Percentiles rank a stretch among this genome's conserved stretches.
Evolutionary conservation across 2,888 invertebrate genomes (phyloP).

Genomic region (Hermaeophaga mercurialis): DNA sequence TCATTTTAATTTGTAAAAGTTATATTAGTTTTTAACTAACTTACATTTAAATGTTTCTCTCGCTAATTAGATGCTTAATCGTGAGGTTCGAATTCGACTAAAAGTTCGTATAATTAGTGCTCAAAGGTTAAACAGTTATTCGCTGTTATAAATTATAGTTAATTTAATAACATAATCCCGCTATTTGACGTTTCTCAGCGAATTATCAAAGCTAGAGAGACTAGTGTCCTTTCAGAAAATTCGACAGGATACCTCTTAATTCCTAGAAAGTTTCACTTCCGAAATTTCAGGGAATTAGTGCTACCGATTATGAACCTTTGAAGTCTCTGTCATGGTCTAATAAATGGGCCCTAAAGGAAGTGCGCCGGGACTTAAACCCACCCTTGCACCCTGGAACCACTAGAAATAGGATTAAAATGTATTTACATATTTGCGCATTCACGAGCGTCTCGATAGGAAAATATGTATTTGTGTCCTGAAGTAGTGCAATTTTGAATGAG

Average conservation of each 20-base stretch:
- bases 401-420: conserved; percentile 13
- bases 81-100: too few species aligned
- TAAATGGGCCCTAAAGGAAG: conserved; percentile 9
- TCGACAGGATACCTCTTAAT: conserved; percentile 2
- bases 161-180: neutral
- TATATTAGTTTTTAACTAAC: too few species aligned
- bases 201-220: conserved; percentile 7
- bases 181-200: neutral
- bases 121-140: too few species aligned
- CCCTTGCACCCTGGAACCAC: conserved; percentile 1
- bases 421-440: conserved; percentile 7
- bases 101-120: too few species aligned
- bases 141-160: conserved; percentile 1
- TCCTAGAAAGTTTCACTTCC: conserved; percentile 4
- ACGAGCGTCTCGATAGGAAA: neutral
- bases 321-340: conserved; percentile 10
- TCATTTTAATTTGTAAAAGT: too few species aligned
- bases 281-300: conserved; percentile 3
- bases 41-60: too few species aligned
- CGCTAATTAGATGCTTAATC: too few species aligned
- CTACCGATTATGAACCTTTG: conserved; percentile 17
- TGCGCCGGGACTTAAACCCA: neutral
- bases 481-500: too few species aligned
- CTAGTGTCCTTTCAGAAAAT: conserved; percentile 12
- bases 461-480: too few species aligned